Conservation (phyloP, 2,113 vertebrate species). For the Phrynosoma platyrhinos region DNA sequence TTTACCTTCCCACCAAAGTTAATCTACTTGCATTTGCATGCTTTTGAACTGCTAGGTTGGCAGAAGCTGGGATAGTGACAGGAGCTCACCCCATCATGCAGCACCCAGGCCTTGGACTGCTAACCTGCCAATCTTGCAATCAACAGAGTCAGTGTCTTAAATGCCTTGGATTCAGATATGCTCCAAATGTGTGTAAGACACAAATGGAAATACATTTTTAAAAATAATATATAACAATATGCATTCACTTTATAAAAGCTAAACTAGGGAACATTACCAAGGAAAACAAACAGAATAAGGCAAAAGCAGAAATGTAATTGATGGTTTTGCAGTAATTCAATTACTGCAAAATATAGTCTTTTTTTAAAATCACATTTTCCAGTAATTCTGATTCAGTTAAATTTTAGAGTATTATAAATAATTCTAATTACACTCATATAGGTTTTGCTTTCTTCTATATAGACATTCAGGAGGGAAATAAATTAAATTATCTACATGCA, state of each 20-base stretch:
- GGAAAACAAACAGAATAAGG: constrained; percentile 50
- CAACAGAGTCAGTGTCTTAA: too few relatives aligned
- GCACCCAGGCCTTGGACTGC: too few relatives aligned
- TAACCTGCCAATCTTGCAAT: too few relatives aligned
- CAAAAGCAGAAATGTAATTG: constrained; percentile 75
- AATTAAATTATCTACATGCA: constrained; percentile 79
- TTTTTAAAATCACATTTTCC: constrained; percentile 70
- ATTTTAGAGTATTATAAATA: constrained; percentile 78
- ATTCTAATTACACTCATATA: constrained; percentile 77
- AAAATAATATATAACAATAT: constrained; percentile 22
- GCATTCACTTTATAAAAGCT: constrained; percentile 4
- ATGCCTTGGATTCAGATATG: background rate
- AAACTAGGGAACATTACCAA: constrained; percentile 49
- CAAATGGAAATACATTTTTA: constrained; percentile 34
- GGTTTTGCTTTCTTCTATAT: constrained; percentile 73
- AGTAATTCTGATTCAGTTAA: constrained; percentile 74
- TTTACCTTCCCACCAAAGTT: too few relatives aligned
- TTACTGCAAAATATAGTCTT: constrained; percentile 59
- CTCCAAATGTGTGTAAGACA: background rate
- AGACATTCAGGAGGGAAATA: constrained; percentile 74
- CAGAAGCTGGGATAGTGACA: too few relatives aligned
- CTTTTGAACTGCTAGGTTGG: too few relatives aligned
- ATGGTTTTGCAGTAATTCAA: constrained; percentile 68
- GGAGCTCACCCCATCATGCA: too few relatives aligned
- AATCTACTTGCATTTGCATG: too few relatives aligned